Evolutionary conservation across 2,797 vertebrate species (phyloP).

Genomic region (Bovichtus variegatus): DNA sequence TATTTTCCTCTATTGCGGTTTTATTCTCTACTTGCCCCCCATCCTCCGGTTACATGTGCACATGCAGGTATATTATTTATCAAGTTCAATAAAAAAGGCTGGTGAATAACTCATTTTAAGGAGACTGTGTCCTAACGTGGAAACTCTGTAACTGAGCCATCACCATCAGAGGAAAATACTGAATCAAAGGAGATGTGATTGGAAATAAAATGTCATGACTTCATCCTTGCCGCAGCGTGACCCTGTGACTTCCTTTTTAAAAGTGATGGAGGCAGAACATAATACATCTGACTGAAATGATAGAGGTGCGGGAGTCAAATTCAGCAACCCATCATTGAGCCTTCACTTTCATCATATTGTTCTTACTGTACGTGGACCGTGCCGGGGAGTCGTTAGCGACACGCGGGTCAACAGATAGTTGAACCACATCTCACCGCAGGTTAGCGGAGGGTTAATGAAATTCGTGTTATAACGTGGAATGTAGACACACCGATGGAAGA

Average conservation of each 20-base stretch:
- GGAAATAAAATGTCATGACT: slow-evolving; percentile 64
- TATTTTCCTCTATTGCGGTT: background rate
- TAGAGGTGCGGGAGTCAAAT: slow-evolving; percentile 28
- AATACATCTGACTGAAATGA: slow-evolving; percentile 58
- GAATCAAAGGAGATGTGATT: slow-evolving; percentile 44
- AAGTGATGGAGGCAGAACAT: slow-evolving; percentile 46
- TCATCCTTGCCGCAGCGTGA: slow-evolving; percentile 47
- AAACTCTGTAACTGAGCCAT: slow-evolving; percentile 14
- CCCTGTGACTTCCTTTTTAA: slow-evolving; percentile 53
- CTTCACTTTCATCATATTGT: slow-evolving; percentile 16
- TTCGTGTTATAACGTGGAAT: background rate
- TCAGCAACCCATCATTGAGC: slow-evolving; percentile 2
- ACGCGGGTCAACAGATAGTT: background rate
- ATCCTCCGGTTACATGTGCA: background rate
- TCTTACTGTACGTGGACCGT: background rate
- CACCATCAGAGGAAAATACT: slow-evolving; percentile 15
- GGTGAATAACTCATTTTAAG: background rate
- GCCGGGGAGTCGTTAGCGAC: background rate
- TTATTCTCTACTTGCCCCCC: background rate
- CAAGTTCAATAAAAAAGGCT: background rate
- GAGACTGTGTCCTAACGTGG: slow-evolving; percentile 1
- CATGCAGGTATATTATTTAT: background rate
- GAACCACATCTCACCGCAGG: slow-evolving; percentile 1
- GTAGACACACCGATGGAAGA: background rate
- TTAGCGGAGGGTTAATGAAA: background rate